Percentiles rank a stretch among this genome's conserved stretches.
phyloP scores from a whole-genome alignment of 2,113 vertebrate species.

The Spea bombifrons region DNA sequence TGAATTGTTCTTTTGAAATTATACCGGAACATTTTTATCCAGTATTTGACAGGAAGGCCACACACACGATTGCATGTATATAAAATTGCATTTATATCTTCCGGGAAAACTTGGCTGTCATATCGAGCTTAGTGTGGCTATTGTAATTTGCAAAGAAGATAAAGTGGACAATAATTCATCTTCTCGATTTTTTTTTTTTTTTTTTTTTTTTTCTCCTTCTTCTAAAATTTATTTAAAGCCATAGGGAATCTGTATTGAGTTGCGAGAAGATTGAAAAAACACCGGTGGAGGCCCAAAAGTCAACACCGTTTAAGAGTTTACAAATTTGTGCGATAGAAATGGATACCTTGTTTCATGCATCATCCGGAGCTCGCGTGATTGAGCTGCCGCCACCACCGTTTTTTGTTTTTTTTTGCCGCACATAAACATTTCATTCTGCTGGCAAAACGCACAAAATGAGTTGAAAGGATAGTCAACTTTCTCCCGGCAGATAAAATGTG shows the following conservation, averaged over 20 bases:
- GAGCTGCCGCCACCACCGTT: neutral
- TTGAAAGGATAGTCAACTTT: slow-evolving; percentile 38
- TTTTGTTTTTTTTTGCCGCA: neutral
- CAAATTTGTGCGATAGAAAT: slow-evolving; percentile 29
- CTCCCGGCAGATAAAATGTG: slow-evolving; percentile 29
- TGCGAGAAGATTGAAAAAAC: slow-evolving; percentile 27
- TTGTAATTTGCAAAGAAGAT: slow-evolving; percentile 41
- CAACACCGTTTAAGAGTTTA: slow-evolving; percentile 32
- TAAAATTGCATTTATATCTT: slow-evolving; percentile 48
- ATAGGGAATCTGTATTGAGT: slow-evolving; percentile 31
- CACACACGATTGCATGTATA: slow-evolving; percentile 38
- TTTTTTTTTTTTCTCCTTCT: slow-evolving; percentile 2
- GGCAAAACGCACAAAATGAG: slow-evolving; percentile 36
- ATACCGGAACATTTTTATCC: slow-evolving; percentile 37
- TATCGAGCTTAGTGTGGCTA: slow-evolving; percentile 32
- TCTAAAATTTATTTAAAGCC: neutral
- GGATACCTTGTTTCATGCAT: slow-evolving; percentile 38
- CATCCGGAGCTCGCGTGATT: slow-evolving; percentile 13
- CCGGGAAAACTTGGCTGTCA: slow-evolving; percentile 46
- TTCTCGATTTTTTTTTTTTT: slow-evolving; percentile 29
- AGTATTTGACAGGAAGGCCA: slow-evolving; percentile 41
- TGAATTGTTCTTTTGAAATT: slow-evolving; percentile 46
- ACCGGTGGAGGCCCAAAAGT: slow-evolving; percentile 18
- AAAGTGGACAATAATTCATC: slow-evolving; percentile 46
- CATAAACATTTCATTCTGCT: slow-evolving; percentile 34